Evolutionary conservation across 2,113 vertebrate genomes (phyloP), one percentile per base, ranked within the genome.

Genomic region (Corythoichthys haematopterus): DNA sequence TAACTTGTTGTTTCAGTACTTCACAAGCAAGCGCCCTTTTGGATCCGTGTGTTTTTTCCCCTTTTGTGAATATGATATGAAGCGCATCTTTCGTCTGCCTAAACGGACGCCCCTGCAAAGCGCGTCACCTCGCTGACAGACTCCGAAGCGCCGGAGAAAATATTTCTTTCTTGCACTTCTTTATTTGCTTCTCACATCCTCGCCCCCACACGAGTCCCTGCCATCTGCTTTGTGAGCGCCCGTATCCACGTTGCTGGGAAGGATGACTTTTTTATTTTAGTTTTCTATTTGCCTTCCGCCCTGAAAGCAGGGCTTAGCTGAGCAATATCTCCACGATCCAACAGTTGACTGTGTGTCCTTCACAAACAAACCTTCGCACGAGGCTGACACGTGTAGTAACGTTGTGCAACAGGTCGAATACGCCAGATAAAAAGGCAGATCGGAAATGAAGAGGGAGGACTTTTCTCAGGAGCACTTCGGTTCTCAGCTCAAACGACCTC

Each of bases 401-500:
- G 73, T 59, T 58, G 68, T 58, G 69, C 50, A 71, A 60, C 60
- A 46, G 76, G 63, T 71, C 72, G 53, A 11, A 46, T 3, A 14
- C 62, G 33, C 40, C 20, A 28, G 20, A 28, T 28, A 28, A 28
- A 28, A 28, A 50, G 15, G 62, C 20, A 13, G 47, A 48, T 55
- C 20, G 20, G 20, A 28, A 28, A 28, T 28, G 20, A 28, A 28
- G 20, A 28, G 20, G 20, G 20, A 52, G 59, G 14, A n/a, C 50
- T 63, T 77, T 74, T 65, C 70, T 61, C 64, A 40, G 53, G 48
- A 73, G 62, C 46, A 33, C 38, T 76, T 71, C 28, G 45, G 68
- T 55, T 72, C 76, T 50, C 73, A 78, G 65, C 75, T 71, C 68
- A 56, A 65, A 81, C 92, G 90, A 92, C 91, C 91, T 91, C 83